Evolutionary conservation across 64 coral and sea anemone species (phyloP).

Genomic region (Stichodactyla mertensii): DNA sequence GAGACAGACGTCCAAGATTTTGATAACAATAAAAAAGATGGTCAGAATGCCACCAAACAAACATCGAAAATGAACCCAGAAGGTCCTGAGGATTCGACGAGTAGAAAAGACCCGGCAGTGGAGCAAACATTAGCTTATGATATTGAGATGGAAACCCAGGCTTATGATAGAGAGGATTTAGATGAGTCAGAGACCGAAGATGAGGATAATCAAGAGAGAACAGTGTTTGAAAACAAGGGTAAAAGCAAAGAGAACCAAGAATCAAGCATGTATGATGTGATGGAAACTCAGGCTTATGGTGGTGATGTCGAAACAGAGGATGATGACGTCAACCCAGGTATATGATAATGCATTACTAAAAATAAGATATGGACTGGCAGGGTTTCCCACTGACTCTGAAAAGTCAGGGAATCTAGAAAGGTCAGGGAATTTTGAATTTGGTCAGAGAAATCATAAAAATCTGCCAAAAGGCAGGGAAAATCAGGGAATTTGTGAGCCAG

Average conservation of each 20-base stretch:
- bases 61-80: background rate
- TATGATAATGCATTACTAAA: too few relatives aligned
- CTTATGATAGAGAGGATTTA: background rate
- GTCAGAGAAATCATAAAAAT: too few relatives aligned
- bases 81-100: too few relatives aligned
- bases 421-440: too few relatives aligned
- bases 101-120: background rate
- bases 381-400: too few relatives aligned
- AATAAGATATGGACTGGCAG: too few relatives aligned
- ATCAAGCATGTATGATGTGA: background rate
- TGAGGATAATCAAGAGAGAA: background rate
- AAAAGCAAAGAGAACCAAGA: background rate
- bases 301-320: background rate
- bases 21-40: background rate
- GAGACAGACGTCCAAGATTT: slow-evolving; percentile 13
- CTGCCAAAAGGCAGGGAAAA: too few relatives aligned
- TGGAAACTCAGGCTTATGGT: slow-evolving; percentile 16
- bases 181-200: slow-evolving; percentile 13
- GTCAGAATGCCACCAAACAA: background rate
- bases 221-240: background rate
- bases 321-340: background rate
- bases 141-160: slow-evolving; percentile 8
- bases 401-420: too few relatives aligned
- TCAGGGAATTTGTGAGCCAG: too few relatives aligned
- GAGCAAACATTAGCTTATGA: slow-evolving; percentile 6